phyloP scores from a whole-genome alignment of 1,140 invertebrate genomes.

The Alviniconcha marisindica region DNA sequence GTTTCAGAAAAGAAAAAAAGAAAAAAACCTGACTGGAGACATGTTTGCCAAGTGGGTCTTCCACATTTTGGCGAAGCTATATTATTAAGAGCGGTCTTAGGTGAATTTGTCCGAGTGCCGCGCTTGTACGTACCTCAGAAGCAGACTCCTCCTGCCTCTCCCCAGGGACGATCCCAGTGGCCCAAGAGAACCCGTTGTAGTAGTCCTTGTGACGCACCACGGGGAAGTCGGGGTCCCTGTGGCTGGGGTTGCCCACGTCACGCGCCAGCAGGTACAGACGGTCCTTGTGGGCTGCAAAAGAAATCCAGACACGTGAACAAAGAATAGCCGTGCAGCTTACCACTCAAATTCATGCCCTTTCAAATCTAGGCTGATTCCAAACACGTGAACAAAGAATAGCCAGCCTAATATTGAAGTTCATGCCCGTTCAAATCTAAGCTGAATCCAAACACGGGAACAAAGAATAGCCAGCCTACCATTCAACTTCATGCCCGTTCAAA shows the following conservation, averaged over 20 bases:
- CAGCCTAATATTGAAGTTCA: too few relatives aligned
- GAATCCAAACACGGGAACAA: too few relatives aligned
- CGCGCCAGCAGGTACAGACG: slow-evolving; percentile 57
- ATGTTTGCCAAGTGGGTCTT: too few relatives aligned
- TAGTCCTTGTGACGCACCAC: slow-evolving; percentile 62
- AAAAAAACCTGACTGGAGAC: too few relatives aligned
- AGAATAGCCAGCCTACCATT: too few relatives aligned
- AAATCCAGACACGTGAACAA: too few relatives aligned
- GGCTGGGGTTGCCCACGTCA: slow-evolving; percentile 64
- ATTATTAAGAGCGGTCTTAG: too few relatives aligned
- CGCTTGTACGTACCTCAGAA: slow-evolving; percentile 56
- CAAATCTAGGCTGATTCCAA: not conserved
- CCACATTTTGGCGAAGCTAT: too few relatives aligned
- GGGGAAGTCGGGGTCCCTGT: slow-evolving; percentile 60
- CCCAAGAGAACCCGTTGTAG: slow-evolving; percentile 68
- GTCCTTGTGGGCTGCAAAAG: slow-evolving; percentile 54
- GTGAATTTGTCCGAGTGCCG: not conserved
- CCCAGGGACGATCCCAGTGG: slow-evolving; percentile 61
- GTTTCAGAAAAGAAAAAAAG: too few relatives aligned
- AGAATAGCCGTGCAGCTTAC: not conserved
- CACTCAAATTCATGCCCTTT: too few relatives aligned
- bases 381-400: not conserved
- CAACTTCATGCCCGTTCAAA: too few relatives aligned
- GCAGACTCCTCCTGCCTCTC: slow-evolving; percentile 67
- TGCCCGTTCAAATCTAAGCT: too few relatives aligned